Percentiles rank a stretch among this genome's conserved stretches.
phyloP scores from a whole-genome alignment of 30 jellyfish, hydroid and myxozoan genomes.

The Hydractinia symbiolongicarpus region DNA sequence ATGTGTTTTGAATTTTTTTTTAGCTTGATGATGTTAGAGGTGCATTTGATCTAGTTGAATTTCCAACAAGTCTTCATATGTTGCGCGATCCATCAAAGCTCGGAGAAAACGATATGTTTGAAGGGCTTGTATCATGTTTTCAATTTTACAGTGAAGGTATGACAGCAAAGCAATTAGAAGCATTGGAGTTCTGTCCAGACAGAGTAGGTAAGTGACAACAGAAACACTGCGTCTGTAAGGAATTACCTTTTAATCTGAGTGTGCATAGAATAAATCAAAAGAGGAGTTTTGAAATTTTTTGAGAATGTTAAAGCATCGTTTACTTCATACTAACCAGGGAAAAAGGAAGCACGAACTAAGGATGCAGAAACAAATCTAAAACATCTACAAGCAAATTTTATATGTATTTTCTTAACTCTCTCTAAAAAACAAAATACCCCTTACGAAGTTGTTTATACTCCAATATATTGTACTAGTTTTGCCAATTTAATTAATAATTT shows the following conservation, averaged over 20 bases:
- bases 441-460: background rate
- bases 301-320: too few relatives aligned
- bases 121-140: conserved; percentile 2
- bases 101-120: background rate
- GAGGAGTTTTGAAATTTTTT: too few relatives aligned
- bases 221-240: too few relatives aligned
- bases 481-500: background rate
- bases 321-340: too few relatives aligned
- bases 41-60: background rate
- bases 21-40: too few relatives aligned
- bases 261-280: too few relatives aligned
- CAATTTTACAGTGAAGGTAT: conserved; percentile 1
- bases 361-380: too few relatives aligned
- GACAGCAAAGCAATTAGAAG: background rate
- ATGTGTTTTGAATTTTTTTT: too few relatives aligned
- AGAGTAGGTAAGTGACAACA: background rate
- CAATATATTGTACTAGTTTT: background rate
- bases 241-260: too few relatives aligned
- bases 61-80: conserved; percentile 5
- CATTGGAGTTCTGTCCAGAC: conserved; percentile 23
- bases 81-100: background rate
- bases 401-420: too few relatives aligned
- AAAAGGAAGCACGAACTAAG: too few relatives aligned
- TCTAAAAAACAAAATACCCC: background rate
- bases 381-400: too few relatives aligned